Conservation (phyloP, 2,888 invertebrate species). For the Drosophila acutilabella region DNA sequence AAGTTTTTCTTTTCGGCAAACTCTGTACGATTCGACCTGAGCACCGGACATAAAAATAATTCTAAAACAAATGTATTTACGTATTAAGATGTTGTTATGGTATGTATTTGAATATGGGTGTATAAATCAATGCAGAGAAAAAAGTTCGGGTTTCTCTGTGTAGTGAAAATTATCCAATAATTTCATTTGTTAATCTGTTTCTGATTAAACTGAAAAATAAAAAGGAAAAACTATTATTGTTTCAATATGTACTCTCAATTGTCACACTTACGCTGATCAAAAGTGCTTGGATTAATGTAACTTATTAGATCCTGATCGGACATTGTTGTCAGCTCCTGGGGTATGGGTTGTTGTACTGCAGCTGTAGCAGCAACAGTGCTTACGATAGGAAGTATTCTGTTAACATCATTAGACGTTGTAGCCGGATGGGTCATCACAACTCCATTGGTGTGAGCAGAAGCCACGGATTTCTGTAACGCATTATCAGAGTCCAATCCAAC, state of each 20-base stretch:
- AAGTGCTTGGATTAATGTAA: slow-evolving; percentile 95
- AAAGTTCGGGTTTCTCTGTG: slow-evolving; percentile 51
- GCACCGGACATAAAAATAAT: not conserved
- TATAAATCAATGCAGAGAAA: slow-evolving; percentile 42
- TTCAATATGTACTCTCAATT: not conserved
- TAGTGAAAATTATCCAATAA: slow-evolving; percentile 36
- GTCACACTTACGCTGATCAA: slow-evolving; percentile 90
- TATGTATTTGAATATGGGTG: slow-evolving; percentile 15
- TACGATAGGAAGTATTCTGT: slow-evolving; percentile 69
- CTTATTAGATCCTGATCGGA: slow-evolving; percentile 94
- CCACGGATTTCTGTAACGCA: slow-evolving; percentile 82
- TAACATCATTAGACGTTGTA: slow-evolving; percentile 63
- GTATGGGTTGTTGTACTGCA: slow-evolving; percentile 86
- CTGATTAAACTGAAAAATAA: slow-evolving; percentile 59
- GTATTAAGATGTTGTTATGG: not conserved
- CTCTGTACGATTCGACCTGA: no score
- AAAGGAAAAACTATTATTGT: not conserved
- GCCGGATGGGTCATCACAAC: slow-evolving; percentile 81
- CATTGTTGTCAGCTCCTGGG: slow-evolving; percentile 92
- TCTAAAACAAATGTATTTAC: not conserved
- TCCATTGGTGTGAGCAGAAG: slow-evolving; percentile 81
- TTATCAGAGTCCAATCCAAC: slow-evolving; percentile 84
- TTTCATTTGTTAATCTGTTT: slow-evolving; percentile 50
- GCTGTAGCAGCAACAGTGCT: slow-evolving; percentile 80
- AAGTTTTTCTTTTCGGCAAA: no score